These are phyloP conservation scores for Argopecten irradians DNA, from an alignment of 1,140 invertebrate genomes.

Conservation along the genomic window DNA sequence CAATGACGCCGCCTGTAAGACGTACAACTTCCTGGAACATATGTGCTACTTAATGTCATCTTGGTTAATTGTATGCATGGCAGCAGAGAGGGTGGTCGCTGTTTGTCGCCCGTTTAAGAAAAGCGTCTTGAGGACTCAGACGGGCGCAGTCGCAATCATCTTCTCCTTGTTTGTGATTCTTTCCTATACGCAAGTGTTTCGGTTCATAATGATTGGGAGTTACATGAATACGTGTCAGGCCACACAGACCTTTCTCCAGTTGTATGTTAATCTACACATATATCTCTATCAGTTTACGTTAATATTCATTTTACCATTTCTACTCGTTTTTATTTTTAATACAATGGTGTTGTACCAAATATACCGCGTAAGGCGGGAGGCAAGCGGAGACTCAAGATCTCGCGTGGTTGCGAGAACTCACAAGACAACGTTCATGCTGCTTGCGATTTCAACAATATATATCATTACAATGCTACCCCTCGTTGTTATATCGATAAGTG, in stretches of 20 bases:
- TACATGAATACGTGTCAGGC: constrained; percentile 51
- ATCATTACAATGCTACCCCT: constrained; percentile 67
- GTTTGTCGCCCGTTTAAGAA: constrained; percentile 65
- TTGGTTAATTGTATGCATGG: constrained; percentile 64
- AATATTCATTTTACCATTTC: constrained; percentile 61
- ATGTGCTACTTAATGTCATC: constrained; percentile 63
- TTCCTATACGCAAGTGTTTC: constrained; percentile 65
- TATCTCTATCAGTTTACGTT: constrained; percentile 69
- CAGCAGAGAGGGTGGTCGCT: constrained; percentile 63
- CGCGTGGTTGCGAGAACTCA: constrained; percentile 47
- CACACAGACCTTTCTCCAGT: constrained; percentile 29
- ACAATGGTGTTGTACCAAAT: constrained; percentile 66
- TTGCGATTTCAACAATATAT: constrained; percentile 69
- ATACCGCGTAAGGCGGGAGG: constrained; percentile 37
- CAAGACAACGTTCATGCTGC: constrained; percentile 71
- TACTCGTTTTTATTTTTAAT: constrained; percentile 65
- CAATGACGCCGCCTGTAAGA: constrained; percentile 54
- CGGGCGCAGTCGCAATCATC: constrained; percentile 53
- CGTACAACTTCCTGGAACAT: constrained; percentile 57
- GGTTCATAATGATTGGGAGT: constrained; percentile 63
- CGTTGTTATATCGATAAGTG: constrained; percentile 59
- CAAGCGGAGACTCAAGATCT: constrained; percentile 24
- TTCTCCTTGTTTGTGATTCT: constrained; percentile 54
- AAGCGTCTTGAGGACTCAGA: constrained; percentile 52
- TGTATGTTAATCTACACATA: constrained; percentile 64